phyloP scores from a whole-genome alignment of 2,797 vertebrate species.

The Cirrhinus molitorella region DNA sequence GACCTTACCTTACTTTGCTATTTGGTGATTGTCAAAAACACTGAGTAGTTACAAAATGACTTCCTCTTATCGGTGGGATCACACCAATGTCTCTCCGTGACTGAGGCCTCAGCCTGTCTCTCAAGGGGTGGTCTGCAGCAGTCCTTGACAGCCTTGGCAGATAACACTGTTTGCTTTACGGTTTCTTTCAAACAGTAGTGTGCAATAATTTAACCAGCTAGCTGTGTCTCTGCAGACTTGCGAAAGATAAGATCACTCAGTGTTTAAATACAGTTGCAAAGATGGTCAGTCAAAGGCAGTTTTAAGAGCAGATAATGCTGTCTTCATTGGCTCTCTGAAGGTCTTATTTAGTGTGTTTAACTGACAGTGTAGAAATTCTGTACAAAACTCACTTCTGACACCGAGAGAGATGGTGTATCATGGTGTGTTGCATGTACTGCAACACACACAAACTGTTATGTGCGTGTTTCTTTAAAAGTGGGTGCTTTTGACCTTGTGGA shows the following conservation, averaged over 20 bases:
- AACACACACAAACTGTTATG: not conserved
- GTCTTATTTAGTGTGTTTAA: constrained; percentile 12
- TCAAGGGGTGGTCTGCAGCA: constrained; percentile 24
- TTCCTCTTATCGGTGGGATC: constrained; percentile 76
- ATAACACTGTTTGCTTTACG: constrained; percentile 54
- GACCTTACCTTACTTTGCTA: constrained; percentile 64
- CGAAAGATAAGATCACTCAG: constrained; percentile 27
- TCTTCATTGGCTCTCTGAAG: not conserved
- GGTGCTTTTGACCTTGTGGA: not conserved
- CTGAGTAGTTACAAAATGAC: constrained; percentile 76
- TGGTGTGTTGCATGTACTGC: not conserved
- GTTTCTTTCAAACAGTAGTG: constrained; percentile 48
- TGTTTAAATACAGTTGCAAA: constrained; percentile 35
- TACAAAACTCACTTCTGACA: constrained; percentile 14
- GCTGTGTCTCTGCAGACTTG: constrained; percentile 34
- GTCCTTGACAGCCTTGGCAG: constrained; percentile 41
- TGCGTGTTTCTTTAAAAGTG: not conserved
- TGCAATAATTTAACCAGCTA: constrained; percentile 46
- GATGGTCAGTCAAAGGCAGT: constrained; percentile 24
- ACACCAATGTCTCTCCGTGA: constrained; percentile 67
- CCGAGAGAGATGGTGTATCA: not conserved
- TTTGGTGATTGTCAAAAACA: constrained; percentile 66
- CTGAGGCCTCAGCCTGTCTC: constrained; percentile 59
- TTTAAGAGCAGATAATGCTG: not conserved
- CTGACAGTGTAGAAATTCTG: not conserved